Evolutionary conservation across 2,113 vertebrate species (phyloP).

Genomic region (Burhinus oedicnemus): DNA sequence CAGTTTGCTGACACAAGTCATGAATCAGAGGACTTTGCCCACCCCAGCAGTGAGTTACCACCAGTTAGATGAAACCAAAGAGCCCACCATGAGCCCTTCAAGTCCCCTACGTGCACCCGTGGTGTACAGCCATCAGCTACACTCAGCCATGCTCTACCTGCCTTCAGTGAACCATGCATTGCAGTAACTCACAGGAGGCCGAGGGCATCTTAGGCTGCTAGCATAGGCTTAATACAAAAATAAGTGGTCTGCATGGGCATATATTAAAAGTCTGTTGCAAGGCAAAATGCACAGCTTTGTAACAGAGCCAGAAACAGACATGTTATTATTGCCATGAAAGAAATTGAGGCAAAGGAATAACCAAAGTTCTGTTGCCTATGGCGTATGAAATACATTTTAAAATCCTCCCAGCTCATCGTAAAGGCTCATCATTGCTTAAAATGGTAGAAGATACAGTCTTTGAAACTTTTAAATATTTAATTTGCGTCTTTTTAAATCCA

Average conservation of each 20-base stretch:
- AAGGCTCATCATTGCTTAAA: background rate
- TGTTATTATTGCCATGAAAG: background rate
- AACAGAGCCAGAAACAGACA: background rate
- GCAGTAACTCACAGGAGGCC: background rate
- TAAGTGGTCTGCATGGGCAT: background rate
- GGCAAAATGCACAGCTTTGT: background rate
- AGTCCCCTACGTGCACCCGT: too few relatives aligned
- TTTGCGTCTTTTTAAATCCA: background rate
- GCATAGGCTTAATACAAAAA: background rate
- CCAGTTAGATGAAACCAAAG: background rate
- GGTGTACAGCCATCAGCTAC: background rate
- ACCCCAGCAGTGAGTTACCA: background rate
- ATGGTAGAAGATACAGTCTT: background rate
- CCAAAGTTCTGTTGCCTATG: background rate
- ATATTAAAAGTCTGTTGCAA: background rate
- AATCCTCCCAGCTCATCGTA: background rate
- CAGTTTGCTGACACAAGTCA: background rate
- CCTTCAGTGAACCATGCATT: too few relatives aligned
- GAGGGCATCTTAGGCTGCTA: background rate
- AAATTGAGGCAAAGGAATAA: background rate
- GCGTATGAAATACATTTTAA: background rate
- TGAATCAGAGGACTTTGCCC: background rate
- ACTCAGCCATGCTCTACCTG: background rate
- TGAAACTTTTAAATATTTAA: slow-evolving; percentile 18
- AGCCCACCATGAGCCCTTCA: background rate